Evolutionary conservation across 2,797 vertebrate species (phyloP).

Genomic region (Spatula clypeata): DNA sequence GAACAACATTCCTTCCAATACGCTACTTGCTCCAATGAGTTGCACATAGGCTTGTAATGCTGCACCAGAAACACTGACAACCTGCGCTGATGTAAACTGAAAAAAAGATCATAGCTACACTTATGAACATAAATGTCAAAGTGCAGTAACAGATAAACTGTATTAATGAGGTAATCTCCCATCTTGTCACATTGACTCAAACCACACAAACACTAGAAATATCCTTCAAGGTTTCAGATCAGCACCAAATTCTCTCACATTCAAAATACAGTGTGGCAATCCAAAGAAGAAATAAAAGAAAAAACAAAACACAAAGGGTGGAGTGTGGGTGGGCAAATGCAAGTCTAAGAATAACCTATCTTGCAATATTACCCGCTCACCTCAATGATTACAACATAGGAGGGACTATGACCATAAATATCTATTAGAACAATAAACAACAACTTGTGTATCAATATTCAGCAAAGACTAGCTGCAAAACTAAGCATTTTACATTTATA

Average conservation of each 20-base stretch:
- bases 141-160: background rate
- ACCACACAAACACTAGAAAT: background rate
- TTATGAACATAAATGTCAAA: background rate
- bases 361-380: background rate
- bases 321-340: fast-evolving
- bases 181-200: background rate
- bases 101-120: background rate
- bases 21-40: background rate
- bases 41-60: background rate
- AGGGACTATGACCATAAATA: background rate
- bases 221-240: background rate
- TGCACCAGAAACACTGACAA: background rate
- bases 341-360: background rate
- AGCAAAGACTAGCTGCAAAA: background rate
- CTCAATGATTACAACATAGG: fast-evolving
- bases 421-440: background rate
- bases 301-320: background rate
- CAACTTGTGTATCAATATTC: background rate
- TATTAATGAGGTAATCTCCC: background rate
- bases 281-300: fast-evolving
- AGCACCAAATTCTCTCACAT: background rate
- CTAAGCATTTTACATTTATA: background rate
- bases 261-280: background rate
- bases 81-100: background rate
- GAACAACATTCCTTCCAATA: background rate